Conservation (phyloP, 2,888 invertebrate genomes). For the Lasioglossum morio region DNA sequence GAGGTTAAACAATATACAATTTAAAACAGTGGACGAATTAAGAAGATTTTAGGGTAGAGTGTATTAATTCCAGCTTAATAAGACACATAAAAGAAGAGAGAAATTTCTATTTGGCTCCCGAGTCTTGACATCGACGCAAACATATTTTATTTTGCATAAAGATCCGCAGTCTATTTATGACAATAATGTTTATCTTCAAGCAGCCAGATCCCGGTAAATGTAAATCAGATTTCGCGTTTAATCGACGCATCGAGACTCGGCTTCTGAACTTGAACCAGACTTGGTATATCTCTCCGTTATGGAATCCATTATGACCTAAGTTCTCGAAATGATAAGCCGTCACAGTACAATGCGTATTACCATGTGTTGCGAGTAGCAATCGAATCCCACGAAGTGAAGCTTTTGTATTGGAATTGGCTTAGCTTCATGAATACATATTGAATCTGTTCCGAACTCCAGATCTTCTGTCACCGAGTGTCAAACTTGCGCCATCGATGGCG, state of each 20-base stretch:
- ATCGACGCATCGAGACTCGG: neutral
- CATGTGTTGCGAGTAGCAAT: neutral
- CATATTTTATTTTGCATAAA: too few species aligned
- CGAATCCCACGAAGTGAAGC: neutral
- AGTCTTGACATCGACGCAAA: too few species aligned
- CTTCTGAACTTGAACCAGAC: neutral
- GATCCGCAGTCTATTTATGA: too few species aligned
- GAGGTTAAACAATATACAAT: too few species aligned
- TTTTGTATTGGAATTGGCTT: neutral
- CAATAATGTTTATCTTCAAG: too few species aligned
- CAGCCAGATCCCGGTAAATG: neutral
- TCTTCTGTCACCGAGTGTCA: constrained; percentile 8
- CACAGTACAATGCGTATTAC: neutral
- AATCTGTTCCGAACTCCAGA: neutral
- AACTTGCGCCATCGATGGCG: neutral
- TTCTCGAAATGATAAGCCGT: neutral
- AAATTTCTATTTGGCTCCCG: too few species aligned
- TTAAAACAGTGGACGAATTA: too few species aligned
- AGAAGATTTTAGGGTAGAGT: too few species aligned
- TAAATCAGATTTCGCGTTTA: neutral
- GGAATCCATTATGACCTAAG: neutral
- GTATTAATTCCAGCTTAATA: too few species aligned
- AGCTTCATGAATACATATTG: constrained; percentile 7
- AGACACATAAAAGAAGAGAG: too few species aligned
- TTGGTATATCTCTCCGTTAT: neutral